Evolutionary conservation across 2,113 vertebrate species (phyloP).

Genomic region (Fregetta grallaria): DNA sequence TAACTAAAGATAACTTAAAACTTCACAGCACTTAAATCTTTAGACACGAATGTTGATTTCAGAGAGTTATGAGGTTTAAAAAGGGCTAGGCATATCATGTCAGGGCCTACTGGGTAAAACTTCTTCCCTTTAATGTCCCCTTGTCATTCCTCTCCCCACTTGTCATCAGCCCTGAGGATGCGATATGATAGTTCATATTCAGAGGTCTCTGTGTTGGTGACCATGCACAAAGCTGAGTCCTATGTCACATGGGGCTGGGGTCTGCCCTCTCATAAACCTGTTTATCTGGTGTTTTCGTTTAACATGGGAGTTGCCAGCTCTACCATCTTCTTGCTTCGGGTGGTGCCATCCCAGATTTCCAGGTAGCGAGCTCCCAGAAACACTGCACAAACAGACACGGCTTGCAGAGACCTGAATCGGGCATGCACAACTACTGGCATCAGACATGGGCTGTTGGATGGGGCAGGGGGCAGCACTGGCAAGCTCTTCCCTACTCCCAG

Average conservation of each 20-base stretch:
- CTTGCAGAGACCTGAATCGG: background rate
- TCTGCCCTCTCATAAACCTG: background rate
- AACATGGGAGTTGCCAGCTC: background rate
- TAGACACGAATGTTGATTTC: background rate
- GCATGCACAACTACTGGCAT: accelerated
- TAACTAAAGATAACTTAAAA: background rate
- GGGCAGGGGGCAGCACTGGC: background rate
- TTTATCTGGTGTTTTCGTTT: background rate
- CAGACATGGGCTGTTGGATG: background rate
- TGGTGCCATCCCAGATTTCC: background rate
- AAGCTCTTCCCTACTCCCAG: background rate
- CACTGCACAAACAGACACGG: accelerated
- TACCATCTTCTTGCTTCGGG: background rate
- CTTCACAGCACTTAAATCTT: background rate
- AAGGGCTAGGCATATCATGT: background rate
- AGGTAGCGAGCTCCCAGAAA: background rate
- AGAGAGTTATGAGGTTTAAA: background rate
- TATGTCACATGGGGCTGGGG: accelerated
- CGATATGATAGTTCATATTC: background rate
- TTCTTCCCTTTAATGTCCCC: background rate
- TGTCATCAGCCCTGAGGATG: background rate
- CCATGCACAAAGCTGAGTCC: accelerated
- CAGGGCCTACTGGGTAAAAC: background rate
- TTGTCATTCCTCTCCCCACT: background rate
- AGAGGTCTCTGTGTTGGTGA: background rate